Evolutionary conservation across 2,888 invertebrate species (phyloP), one percentile per base, ranked within the genome.

Genomic region (Drosophila percnosoma): DNA sequence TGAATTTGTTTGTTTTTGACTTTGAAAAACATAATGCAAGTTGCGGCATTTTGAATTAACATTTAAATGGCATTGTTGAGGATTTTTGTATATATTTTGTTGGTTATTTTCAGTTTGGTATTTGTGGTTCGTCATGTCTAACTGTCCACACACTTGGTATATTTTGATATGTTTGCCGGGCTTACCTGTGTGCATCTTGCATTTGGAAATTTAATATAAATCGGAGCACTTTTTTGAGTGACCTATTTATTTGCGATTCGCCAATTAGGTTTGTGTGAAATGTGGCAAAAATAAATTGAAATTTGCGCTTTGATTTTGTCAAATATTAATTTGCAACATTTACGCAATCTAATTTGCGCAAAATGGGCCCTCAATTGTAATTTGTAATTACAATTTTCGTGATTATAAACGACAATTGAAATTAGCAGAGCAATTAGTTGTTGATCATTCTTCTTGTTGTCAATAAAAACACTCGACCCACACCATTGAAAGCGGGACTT

Each of bases 301-400:
- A 54, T 70, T 52, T 42, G 42, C 63, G 52, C 59, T 66, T 77
- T 73, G 65, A 68, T 79, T 76, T 77, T 78, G 68, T 73, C 62
- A 73, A 60, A 83, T 82, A 81, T 87, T 84, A 84, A 87, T 87
- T 88, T 80, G 72, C 75, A 84, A 80, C 67, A 87, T 86, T 87
- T 80, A 81, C 75, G 72, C 83, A 87, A 83, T 87, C 85, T 75
- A 87, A 89, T 84, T 89, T 78, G 68, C 69, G 40, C 33, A 58
- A 73, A 51, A 49, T 45, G 52, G 40, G 18, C 48, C 67, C 64
- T 57, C 80, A 73, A 82, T 80, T 84, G 81, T 84, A 89, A 88
- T 87, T 87, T 89, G 84, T 87, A 87, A 89, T 89, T 87, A 84
- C 76, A 89, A 89, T 81, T 83, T 86, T 82, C 82, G 68, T 85